A percentile compares a stretch with the other conserved stretches of the same genome.
Conservation (phyloP, 2,888 invertebrate genomes). For the Mactromeris polynyma region DNA sequence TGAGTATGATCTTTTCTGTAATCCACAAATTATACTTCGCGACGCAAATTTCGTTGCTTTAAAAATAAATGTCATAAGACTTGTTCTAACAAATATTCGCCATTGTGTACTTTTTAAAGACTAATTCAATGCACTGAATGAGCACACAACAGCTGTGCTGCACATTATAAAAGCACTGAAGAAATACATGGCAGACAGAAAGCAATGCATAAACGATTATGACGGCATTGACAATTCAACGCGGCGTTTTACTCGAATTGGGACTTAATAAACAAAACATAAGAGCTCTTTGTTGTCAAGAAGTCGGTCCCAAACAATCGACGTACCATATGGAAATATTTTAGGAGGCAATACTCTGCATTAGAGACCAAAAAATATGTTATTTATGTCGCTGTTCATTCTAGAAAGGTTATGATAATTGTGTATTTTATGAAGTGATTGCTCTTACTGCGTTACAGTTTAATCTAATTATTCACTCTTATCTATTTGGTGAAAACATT, state of each 20-base stretch:
- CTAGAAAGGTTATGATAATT: background rate
- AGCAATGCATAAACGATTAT: background rate
- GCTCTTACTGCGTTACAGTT: background rate
- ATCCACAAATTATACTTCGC: no score
- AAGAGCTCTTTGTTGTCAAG: background rate
- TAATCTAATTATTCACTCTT: background rate
- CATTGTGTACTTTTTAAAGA: background rate
- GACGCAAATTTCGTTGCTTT: no score
- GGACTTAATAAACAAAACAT: background rate
- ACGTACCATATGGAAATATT: background rate
- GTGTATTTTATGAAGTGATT: background rate
- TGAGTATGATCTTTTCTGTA: no score
- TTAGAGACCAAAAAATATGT: no score
- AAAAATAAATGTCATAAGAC: no score
- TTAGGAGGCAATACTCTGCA: background rate
- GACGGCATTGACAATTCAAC: background rate
- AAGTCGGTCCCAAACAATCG: background rate
- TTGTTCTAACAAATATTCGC: no score
- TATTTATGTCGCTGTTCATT: background rate
- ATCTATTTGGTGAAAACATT: no score
- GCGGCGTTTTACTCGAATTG: background rate
- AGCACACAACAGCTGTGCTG: background rate
- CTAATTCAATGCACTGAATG: background rate
- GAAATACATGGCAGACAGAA: background rate
- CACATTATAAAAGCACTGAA: background rate